A percentile compares a stretch with the other conserved stretches of the same genome.
These are phyloP conservation scores for Coenobita brevimanus DNA, from an alignment of 1,140 invertebrate genomes.

Conservation along the genomic window DNA sequence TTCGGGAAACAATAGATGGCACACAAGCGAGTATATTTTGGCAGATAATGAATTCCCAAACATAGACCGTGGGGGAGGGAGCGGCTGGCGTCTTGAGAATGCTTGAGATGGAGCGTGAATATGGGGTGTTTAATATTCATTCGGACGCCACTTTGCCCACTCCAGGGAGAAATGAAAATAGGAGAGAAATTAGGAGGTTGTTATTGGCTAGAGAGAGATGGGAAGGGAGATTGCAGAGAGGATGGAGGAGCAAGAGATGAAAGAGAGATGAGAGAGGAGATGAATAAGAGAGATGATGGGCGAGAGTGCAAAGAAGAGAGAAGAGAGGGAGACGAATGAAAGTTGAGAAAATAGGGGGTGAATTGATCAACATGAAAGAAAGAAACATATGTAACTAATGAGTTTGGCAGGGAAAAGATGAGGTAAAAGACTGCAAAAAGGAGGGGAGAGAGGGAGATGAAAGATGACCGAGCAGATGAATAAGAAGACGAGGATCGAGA, in stretches of 20 bases:
- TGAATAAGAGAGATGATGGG: no score
- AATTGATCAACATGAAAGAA: no score
- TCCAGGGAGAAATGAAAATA: conserved; percentile 1
- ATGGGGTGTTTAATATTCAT: conserved; percentile 30
- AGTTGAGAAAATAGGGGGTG: no score
- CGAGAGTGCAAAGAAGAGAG: no score
- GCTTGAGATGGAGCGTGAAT: conserved; percentile 16
- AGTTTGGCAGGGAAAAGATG: no score
- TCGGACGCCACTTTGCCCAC: not conserved
- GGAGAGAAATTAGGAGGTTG: not conserved
- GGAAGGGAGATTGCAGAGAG: no score
- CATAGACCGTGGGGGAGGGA: not conserved
- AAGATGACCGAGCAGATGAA: not conserved
- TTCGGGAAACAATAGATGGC: conserved; percentile 4
- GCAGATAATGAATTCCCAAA: conserved; percentile 28
- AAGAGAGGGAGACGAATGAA: no score
- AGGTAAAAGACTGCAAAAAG: no score
- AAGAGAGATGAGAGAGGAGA: no score
- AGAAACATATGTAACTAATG: no score
- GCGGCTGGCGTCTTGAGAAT: not conserved
- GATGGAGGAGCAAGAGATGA: no score
- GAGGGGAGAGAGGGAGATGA: not conserved
- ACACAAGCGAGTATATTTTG: conserved; percentile 2
- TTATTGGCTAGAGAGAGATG: not conserved
- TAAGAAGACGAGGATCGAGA: no score